Evolutionary conservation across 2,888 invertebrate genomes (phyloP), one percentile per base, ranked within the genome.

Genomic region (Meandrusa payeni): DNA sequence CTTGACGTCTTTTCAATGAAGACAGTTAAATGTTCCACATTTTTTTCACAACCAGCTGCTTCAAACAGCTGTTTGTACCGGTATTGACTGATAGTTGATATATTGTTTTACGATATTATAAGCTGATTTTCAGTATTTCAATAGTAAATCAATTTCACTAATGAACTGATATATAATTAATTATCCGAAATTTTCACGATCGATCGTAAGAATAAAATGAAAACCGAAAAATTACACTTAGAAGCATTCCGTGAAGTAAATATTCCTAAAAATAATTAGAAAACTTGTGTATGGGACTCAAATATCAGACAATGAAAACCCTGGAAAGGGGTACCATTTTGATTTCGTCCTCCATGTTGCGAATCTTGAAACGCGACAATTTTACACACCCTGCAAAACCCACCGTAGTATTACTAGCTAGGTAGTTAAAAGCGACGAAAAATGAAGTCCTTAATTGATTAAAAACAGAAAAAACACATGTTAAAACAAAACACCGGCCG

Each of bases 291-390:
- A 40, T 15, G 19, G 20, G 27, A 27, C 4, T 60, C 44, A 50
- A 50, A 19, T 10, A 19, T 22, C 31, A 17, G 59, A 74, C 65
- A 69, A 69, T 66, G 70, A 71, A 72, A 64, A 58, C 48, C 59
- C 59, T 62, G 66, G 64, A 69, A 64, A 64, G 75, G 72, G 82
- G 79, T 83, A 83, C 88, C 88, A 88, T 88, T 87, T 88, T 88
- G 88, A 78, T 75, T 85, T 76, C 68, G 86, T 79, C 88, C 82
- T 77, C 88, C 88, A 88, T 88, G 76, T 88, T 88, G 87, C 80
- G 66, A 76, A 78, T 77, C 73, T 64, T 64, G 72, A 79, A 77
- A 67, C 63, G 73, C 78, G 69, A 80, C 74, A 73, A 76, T 76
- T 79, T 77, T 73, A 71, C 71, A 64, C 57, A 55, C 37, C 31